Conservation (phyloP, 23 tunicate species). For the Styela plicata region DNA sequence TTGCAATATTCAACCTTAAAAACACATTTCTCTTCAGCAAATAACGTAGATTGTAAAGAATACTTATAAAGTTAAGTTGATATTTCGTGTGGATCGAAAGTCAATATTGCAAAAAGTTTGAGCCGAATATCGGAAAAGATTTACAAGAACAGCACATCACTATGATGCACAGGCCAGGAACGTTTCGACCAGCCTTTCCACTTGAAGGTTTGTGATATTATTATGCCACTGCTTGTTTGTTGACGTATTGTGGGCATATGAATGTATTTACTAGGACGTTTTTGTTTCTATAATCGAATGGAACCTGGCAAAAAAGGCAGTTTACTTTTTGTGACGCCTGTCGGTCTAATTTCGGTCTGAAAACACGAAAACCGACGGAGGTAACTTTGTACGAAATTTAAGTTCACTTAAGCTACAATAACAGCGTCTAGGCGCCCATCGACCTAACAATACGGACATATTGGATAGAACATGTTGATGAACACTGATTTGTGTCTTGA, state of each 20-base stretch:
- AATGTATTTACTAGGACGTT: too few species aligned
- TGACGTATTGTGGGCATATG: too few species aligned
- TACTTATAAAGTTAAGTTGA: too few species aligned
- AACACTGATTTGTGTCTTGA: neutral
- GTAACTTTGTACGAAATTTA: neutral
- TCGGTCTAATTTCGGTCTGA: neutral
- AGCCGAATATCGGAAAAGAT: too few species aligned
- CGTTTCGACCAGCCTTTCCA: slow-evolving; percentile 82
- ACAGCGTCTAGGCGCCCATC: neutral
- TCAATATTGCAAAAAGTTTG: too few species aligned
- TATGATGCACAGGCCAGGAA: slow-evolving; percentile 80
- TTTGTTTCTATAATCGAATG: too few species aligned
- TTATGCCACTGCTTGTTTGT: neutral
- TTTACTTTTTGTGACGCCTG: neutral
- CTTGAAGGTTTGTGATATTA: slow-evolving; percentile 55
- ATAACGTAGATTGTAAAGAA: too few species aligned
- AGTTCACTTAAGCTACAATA: neutral
- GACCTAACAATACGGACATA: neutral
- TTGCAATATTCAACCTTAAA: too few species aligned
- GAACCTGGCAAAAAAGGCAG: too few species aligned
- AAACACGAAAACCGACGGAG: neutral
- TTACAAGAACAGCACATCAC: neutral
- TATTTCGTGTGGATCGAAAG: too few species aligned
- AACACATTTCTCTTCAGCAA: too few species aligned
- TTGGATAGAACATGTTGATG: neutral